These are phyloP conservation scores for Gonocerus acuteangulatus DNA, from an alignment of 2,888 invertebrate species.

Conservation along the genomic window DNA sequence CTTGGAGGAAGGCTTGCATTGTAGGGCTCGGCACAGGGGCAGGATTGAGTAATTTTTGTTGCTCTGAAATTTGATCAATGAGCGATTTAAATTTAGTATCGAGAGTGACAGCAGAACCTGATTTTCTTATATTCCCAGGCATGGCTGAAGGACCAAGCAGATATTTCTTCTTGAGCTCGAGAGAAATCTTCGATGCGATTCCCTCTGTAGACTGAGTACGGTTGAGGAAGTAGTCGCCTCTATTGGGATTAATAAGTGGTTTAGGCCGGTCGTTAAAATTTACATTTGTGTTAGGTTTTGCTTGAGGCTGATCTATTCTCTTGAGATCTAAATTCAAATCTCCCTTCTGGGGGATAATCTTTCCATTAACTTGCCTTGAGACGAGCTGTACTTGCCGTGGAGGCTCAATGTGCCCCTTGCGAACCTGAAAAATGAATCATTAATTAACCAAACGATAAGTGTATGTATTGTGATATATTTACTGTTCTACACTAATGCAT, in stretches of 20 bases:
- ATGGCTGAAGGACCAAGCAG: constrained; percentile 62
- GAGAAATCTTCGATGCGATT: constrained; percentile 75
- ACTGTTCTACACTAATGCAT: too few species aligned
- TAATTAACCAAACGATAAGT: too few species aligned
- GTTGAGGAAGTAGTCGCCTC: constrained; percentile 69
- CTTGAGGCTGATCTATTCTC: constrained; percentile 28
- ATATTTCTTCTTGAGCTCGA: constrained; percentile 79
- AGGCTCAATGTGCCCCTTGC: constrained; percentile 37
- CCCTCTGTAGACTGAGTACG: constrained; percentile 80
- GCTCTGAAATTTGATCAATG: constrained; percentile 77
- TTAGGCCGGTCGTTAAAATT: constrained; percentile 37
- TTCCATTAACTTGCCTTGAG: constrained; percentile 35
- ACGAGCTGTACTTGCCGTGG: constrained; percentile 40
- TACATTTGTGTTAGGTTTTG: constrained; percentile 28
- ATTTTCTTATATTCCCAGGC: constrained; percentile 64
- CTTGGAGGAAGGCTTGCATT: constrained; percentile 60
- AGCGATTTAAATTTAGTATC: constrained; percentile 79
- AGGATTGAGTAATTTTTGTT: constrained; percentile 76
- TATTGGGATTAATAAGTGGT: constrained; percentile 52
- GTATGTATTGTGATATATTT: too few species aligned
- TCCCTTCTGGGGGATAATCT: constrained; percentile 28
- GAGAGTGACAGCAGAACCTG: constrained; percentile 73
- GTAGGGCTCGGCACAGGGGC: constrained; percentile 61
- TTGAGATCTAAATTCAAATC: constrained; percentile 32
- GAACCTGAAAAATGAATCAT: constrained; percentile 28